Evolutionary conservation across 2,797 vertebrate genomes (phyloP), one percentile per base, ranked within the genome.

Genomic region (Propithecus perrieri): DNA sequence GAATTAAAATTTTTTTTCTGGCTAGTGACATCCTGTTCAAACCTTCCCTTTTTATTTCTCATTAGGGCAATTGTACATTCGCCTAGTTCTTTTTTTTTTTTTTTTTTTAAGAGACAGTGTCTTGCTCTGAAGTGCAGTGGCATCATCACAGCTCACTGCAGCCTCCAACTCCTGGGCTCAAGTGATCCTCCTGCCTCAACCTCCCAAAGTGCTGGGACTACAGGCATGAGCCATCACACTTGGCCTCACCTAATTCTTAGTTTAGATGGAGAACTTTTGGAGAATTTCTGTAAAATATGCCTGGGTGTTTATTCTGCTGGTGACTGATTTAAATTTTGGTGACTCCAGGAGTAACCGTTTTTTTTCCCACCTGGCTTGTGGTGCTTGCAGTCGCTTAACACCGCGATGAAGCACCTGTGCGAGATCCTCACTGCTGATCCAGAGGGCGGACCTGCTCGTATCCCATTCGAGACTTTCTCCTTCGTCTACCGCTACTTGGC

Each of bases 351-450:
- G 24, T 94, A 41, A 97, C 13, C 65, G 26, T 26, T 11, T 30
- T 24, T 24, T 15, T 30, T 0, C 89, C 78, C 93, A 1, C 43
- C 86, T 63, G 50, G 5, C 2, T 0, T 48, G 24, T 59, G 41
- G 14, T 5, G 7, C 35, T 50, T 74, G 94, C 59, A 99, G 99
- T 98, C 98, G 1, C 98, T 99, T 38, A 91, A 97, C 86, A 98
- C 98, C 5, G 99, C 99, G 2, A 97, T 99, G 98, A 99, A 99
- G 97, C 96, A 98, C 35, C 98, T 99, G 50, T 99, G 99, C 0
- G 99, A 99, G 98, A 99, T 99, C 97, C 98, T 99, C 94, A 99
- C 99, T 0, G 80, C 97, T 0, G 99, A 99, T 67, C 99, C 99
- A 2, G 99, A 99, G 53, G 99, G 99, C 0, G 99, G 99, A 43